A percentile compares a stretch with the other conserved stretches of the same genome.
phyloP scores from a whole-genome alignment of 2,797 vertebrate genomes.

The Silurus aristotelis region DNA sequence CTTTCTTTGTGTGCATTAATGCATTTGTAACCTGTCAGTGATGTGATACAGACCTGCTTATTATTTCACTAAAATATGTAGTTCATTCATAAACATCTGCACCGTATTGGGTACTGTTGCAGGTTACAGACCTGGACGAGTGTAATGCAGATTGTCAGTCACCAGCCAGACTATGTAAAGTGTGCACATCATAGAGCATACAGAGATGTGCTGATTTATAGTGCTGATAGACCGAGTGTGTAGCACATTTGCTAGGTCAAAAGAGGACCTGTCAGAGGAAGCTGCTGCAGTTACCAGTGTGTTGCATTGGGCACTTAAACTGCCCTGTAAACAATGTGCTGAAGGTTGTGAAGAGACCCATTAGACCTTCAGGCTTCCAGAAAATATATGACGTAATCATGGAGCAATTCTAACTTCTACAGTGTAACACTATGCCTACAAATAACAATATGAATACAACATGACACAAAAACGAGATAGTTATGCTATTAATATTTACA shows the following conservation, averaged over 20 bases:
- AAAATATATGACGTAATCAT: not conserved
- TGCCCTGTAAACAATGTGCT: not conserved
- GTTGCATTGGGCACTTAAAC: not conserved
- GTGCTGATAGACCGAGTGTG: not conserved
- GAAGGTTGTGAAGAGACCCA: not conserved
- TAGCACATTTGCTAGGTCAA: not conserved
- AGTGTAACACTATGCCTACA: not conserved
- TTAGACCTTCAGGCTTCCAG: not conserved
- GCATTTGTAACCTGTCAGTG: not conserved
- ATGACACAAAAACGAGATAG: not conserved
- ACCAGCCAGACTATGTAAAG: not conserved
- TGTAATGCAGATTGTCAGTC: not conserved
- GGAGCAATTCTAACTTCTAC: not conserved
- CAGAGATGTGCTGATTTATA: too few species aligned
- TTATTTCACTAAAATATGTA: not conserved
- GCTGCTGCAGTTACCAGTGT: not conserved
- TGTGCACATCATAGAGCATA: not conserved
- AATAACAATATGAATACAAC: not conserved
- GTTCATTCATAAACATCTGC: not conserved
- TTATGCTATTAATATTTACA: too few species aligned
- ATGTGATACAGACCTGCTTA: not conserved
- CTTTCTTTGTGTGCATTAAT: slow-evolving; percentile 21
- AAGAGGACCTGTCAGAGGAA: not conserved
- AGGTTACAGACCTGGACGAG: not conserved
- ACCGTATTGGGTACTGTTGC: not conserved